These are phyloP conservation scores for Acleris emargana DNA, from an alignment of 2,888 invertebrate species.

Conservation along the genomic window DNA sequence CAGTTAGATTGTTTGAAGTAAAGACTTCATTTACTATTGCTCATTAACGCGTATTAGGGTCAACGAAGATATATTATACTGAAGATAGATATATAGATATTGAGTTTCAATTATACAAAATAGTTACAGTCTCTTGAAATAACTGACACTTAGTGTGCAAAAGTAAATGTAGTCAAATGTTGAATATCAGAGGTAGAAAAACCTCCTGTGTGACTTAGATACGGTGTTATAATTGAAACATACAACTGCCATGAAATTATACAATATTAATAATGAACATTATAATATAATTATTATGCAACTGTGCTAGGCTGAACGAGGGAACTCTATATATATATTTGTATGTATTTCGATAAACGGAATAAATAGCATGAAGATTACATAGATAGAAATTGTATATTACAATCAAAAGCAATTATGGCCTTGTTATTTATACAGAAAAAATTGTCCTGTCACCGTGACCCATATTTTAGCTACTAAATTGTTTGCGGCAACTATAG, in stretches of 20 bases:
- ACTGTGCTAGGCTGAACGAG: not conserved
- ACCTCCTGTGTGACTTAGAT: constrained; percentile 5
- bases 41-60: constrained; percentile 1
- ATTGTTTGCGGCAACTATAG: too few species aligned
- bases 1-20: constrained; percentile 17
- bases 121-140: too few species aligned
- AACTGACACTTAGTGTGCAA: not conserved
- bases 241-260: constrained; percentile 17
- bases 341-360: not conserved
- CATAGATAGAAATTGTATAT: too few species aligned
- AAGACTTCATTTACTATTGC: constrained; percentile 22
- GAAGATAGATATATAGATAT: too few species aligned
- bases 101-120: too few species aligned
- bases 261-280: not conserved
- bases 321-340: not conserved
- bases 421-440: too few species aligned
- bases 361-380: not conserved
- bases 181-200: constrained; percentile 20
- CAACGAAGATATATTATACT: too few species aligned
- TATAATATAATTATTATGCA: not conserved
- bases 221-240: constrained; percentile 6
- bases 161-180: constrained; percentile 26
- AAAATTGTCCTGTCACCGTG: too few species aligned
- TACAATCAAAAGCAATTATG: too few species aligned
- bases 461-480: too few species aligned